Evolutionary conservation across 2,113 vertebrate species (phyloP).

Genomic region (Gallinago media): DNA sequence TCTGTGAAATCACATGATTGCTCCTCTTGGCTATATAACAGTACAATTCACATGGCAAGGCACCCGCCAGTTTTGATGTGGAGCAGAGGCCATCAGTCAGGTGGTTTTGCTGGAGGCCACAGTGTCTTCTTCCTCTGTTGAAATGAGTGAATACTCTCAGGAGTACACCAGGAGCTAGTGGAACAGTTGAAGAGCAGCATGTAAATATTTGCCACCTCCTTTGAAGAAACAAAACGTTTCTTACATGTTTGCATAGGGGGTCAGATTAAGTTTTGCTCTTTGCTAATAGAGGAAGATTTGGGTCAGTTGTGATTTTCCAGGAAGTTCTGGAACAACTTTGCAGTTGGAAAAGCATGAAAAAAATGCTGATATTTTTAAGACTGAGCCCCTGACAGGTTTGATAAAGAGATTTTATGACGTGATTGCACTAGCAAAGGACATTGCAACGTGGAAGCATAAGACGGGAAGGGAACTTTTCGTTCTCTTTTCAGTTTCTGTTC

Average conservation of each 20-base stretch:
- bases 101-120: neutral
- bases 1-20: neutral
- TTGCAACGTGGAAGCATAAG: neutral
- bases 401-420: neutral
- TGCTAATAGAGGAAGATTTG: neutral
- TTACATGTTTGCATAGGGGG: fast-evolving
- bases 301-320: neutral
- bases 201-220: neutral
- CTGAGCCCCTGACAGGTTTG: neutral
- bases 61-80: neutral
- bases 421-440: neutral
- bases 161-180: neutral
- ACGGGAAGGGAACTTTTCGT: neutral
- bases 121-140: neutral
- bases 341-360: neutral
- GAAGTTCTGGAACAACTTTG: neutral
- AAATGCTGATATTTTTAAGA: neutral
- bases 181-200: neutral
- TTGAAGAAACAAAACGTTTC: neutral
- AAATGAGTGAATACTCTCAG: neutral
- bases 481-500: neutral
- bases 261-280: neutral
- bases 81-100: neutral
- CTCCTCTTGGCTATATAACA: neutral
- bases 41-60: neutral